These are phyloP conservation scores for Peucedramus taeniatus DNA, from an alignment of 2,113 vertebrate species.

Conservation along the genomic window DNA sequence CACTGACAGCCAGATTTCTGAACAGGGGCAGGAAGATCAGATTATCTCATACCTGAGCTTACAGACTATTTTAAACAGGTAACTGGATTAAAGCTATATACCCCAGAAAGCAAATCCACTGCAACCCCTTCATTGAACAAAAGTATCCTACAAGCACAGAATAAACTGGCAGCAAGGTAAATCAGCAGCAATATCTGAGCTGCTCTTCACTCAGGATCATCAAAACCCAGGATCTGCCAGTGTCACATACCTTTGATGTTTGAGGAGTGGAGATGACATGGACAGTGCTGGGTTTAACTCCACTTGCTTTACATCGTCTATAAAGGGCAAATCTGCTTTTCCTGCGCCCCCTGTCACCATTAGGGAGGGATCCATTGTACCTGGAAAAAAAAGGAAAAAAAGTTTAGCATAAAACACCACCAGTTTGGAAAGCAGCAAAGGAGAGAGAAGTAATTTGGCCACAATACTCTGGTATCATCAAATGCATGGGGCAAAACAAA, in stretches of 20 bases:
- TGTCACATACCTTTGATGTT: constrained; percentile 85
- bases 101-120: neutral
- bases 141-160: neutral
- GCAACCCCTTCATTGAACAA: neutral
- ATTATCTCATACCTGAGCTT: neutral
- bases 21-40: neutral
- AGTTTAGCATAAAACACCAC: neutral
- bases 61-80: neutral
- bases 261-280: constrained; percentile 93
- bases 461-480: neutral
- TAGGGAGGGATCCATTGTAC: constrained; percentile 96
- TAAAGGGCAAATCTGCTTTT: constrained; percentile 97
- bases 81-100: neutral
- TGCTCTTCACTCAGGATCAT: neutral
- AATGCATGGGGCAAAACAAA: neutral
- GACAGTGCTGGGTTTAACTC: constrained; percentile 92
- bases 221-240: neutral
- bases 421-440: neutral
- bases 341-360: constrained; percentile 90
- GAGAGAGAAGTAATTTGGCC: neutral
- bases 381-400: constrained; percentile 57
- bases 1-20: neutral
- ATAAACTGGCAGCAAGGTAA: neutral
- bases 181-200: neutral
- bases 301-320: constrained; percentile 88